These are phyloP conservation scores for Xylophagus ater DNA, from an alignment of 2,888 invertebrate species.

Conservation along the genomic window DNA sequence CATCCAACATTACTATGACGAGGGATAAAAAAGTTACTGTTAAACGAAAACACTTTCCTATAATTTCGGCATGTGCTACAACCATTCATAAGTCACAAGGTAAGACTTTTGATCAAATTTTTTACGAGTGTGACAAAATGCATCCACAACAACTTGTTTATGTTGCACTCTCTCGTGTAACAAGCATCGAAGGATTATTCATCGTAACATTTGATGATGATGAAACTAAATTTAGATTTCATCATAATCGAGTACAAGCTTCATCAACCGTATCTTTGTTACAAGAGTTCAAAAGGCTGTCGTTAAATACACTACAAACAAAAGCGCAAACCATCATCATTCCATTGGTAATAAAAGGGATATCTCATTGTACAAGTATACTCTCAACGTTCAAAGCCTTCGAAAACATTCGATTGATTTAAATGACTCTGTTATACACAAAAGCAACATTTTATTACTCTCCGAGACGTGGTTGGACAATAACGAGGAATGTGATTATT, in stretches of 20 bases:
- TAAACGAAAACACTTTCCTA: conserved; percentile 6
- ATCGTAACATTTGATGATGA: too few relatives aligned
- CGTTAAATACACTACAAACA: conserved; percentile 2
- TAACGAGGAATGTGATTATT: too few relatives aligned
- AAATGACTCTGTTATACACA: not conserved
- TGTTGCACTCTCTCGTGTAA: conserved; percentile 9
- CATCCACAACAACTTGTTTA: conserved; percentile 8
- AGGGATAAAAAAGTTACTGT: conserved; percentile 6
- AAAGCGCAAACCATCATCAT: too few relatives aligned
- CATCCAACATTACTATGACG: conserved; percentile 8
- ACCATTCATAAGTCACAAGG: conserved; percentile 11
- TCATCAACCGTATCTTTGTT: not conserved
- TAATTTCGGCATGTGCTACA: conserved; percentile 4
- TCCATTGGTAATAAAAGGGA: too few relatives aligned
- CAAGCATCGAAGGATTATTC: conserved; percentile 11
- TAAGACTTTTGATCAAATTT: conserved; percentile 9
- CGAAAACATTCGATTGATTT: not conserved
- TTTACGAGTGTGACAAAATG: conserved; percentile 6
- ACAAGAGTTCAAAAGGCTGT: not conserved
- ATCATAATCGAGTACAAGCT: not conserved
- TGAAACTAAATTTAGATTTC: too few relatives aligned
- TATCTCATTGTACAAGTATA: too few relatives aligned
- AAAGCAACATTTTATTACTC: not conserved
- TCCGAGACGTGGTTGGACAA: conserved; percentile 1
- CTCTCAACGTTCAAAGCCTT: too few relatives aligned